Evolutionary conservation across 1,140 invertebrate species (phyloP), one percentile per base, ranked within the genome.

Genomic region (Cotesia glomerata): DNA sequence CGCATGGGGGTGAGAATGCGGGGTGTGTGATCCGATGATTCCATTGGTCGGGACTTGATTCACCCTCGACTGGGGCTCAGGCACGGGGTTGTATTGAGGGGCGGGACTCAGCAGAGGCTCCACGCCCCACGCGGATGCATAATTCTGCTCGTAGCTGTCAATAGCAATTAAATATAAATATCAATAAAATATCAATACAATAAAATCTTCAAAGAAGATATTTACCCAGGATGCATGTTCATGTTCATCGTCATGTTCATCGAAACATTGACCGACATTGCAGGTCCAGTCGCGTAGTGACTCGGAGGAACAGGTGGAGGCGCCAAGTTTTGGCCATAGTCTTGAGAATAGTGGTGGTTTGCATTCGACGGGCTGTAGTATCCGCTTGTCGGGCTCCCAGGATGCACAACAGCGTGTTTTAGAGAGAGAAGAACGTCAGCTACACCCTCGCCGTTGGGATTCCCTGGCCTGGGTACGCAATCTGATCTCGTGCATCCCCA

Each of bases 191-290:
- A 16, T 36, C 14, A 52, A 5, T 54, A 14, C 14, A 45, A n/a
- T 32, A 0, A 8, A 13, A 11, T 9, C 9, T 32, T 16, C 3
- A n/a, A 64, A 36, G 1, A 59, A 18, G 16, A 35, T 64, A 75
- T 74, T 81, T 72, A 87, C 86, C 92, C 89, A 89, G 93, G 59
- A 89, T 93, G 85, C 91, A 92, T 78, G 81, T 86, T 81, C 64
- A 94, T 94, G 83, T 94, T 95, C 92, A 97, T 97, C 16, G 96
- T 98, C 96, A 98, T 98, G 83, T 97, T 97, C 96, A 98, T 97
- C 69, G 95, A 97, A 0, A 98, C 95, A 81, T 98, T 98, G 71
- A 98, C 95, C 79, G 94, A 96, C 96, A 98, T 98, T 14, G 91
- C 90, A 0, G 90, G 86, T 0, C 86, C 86, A 5, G 87, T 81